Evolutionary conservation across 1,140 invertebrate species (phyloP).

Genomic region (Odontomachus brunneus): DNA sequence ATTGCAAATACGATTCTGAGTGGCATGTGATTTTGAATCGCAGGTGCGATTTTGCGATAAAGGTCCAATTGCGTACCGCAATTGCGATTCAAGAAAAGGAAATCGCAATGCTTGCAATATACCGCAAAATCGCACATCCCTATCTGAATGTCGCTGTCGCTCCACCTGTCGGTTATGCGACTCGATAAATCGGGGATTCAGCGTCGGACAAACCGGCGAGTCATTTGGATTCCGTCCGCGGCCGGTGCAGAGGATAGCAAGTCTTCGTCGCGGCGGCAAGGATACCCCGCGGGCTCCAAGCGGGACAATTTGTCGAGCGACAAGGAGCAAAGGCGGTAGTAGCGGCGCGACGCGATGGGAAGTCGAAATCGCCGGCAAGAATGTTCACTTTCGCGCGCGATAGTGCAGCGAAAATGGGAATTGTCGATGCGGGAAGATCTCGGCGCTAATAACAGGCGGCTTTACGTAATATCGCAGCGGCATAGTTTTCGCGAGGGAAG

Average conservation of each 20-base stretch:
- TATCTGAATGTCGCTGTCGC: conserved; percentile 3
- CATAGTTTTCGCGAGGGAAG: conserved; percentile 19
- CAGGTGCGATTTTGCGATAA: too few species aligned
- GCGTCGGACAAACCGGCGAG: neutral
- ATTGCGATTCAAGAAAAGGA: too few species aligned
- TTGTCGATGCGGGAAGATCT: conserved; percentile 27
- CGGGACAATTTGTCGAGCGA: too few species aligned
- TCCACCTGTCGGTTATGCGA: conserved; percentile 25
- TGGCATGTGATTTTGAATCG: too few species aligned
- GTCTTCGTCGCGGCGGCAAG: too few species aligned
- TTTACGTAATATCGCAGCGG: conserved; percentile 32
- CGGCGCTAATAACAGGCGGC: neutral
- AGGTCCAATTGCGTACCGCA: too few species aligned
- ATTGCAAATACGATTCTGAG: too few species aligned
- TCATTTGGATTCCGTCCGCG: neutral
- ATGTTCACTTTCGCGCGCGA: conserved; percentile 30
- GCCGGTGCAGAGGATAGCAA: too few species aligned
- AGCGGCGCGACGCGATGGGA: neutral
- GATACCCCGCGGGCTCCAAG: too few species aligned
- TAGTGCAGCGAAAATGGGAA: conserved; percentile 2
- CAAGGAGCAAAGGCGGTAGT: too few species aligned
- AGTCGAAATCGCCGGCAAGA: neutral
- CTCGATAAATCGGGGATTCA: neutral
- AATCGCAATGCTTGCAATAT: too few species aligned
- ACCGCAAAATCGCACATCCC: too few species aligned